A percentile compares a stretch with the other conserved stretches of the same genome.
Evolutionary conservation across 2,797 vertebrate genomes (phyloP).

Genomic region (Xiphorhynchus erythropygius): DNA sequence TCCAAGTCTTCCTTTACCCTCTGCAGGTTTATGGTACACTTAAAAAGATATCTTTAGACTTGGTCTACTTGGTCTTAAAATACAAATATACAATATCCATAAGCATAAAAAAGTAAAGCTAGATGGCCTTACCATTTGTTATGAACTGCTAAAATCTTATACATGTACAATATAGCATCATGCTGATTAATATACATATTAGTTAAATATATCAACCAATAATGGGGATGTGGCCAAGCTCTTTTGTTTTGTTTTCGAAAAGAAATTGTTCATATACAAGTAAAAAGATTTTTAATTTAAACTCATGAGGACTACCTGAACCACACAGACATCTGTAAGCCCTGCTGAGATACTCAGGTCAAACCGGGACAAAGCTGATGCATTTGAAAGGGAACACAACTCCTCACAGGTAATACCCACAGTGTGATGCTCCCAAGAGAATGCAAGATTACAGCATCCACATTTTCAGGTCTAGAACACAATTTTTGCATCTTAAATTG

Average conservation of each 20-base stretch:
- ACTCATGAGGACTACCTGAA: background rate
- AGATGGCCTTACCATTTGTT: conserved; percentile 70
- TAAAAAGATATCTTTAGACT: conserved; percentile 67
- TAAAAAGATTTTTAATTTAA: conserved; percentile 8
- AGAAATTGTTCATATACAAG: conserved; percentile 6
- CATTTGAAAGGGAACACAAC: background rate
- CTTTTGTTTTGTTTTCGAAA: conserved; percentile 1
- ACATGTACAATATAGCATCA: conserved; percentile 73
- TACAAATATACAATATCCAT: conserved; percentile 78
- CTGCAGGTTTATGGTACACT: conserved; percentile 55
- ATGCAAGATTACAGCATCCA: conserved; percentile 23
- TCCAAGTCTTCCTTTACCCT: conserved; percentile 38
- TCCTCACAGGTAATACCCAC: background rate
- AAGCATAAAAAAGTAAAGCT: conserved; percentile 74
- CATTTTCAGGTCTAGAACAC: conserved; percentile 27
- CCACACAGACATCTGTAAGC: background rate
- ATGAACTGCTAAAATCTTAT: conserved; percentile 71
- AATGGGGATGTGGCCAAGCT: conserved; percentile 19
- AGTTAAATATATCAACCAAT: conserved; percentile 35
- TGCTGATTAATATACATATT: conserved; percentile 73
- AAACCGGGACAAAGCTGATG: conserved; percentile 11
- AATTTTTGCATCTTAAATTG: background rate
- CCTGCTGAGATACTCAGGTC: conserved; percentile 5
- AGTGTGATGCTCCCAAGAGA: background rate
- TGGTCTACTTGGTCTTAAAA: conserved; percentile 77